These are phyloP conservation scores for Antedon mediterranea DNA, from an alignment of 53 echinoderm and acorn worm species.

Conservation along the genomic window DNA sequence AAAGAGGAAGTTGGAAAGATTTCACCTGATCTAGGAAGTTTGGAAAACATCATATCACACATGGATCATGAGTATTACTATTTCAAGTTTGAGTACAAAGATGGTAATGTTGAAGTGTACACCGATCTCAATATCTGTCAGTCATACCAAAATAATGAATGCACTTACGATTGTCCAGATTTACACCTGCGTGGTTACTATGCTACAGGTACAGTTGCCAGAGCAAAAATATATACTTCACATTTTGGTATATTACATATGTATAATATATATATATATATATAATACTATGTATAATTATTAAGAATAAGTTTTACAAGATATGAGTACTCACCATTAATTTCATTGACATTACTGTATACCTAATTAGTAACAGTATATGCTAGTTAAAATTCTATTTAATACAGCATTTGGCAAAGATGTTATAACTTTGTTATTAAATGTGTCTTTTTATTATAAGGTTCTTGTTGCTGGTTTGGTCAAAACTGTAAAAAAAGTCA, in stretches of 20 bases:
- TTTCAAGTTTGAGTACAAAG: not conserved
- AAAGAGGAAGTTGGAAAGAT: not conserved
- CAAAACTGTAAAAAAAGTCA: not conserved
- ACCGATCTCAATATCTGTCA: not conserved
- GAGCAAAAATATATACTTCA: too few relatives aligned
- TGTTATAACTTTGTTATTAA: too few relatives aligned
- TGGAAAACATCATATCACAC: not conserved
- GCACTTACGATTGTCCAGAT: not conserved
- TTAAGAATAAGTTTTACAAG: too few relatives aligned
- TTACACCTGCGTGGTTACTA: not conserved
- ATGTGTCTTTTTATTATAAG: not conserved
- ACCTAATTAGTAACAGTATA: too few relatives aligned
- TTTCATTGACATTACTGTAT: too few relatives aligned
- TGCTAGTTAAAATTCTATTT: too few relatives aligned
- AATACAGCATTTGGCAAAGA: too few relatives aligned
- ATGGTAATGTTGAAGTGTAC: not conserved
- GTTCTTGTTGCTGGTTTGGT: not conserved
- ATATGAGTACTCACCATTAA: too few relatives aligned
- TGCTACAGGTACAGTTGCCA: not conserved
- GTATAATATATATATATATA: too few relatives aligned
- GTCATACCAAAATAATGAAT: not conserved
- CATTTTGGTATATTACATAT: too few relatives aligned
- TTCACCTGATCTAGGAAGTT: not conserved
- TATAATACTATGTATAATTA: too few relatives aligned
- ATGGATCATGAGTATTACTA: not conserved